These are phyloP conservation scores for Fistularia tabacaria DNA, from an alignment of 2,797 vertebrate genomes.

Conservation along the genomic window DNA sequence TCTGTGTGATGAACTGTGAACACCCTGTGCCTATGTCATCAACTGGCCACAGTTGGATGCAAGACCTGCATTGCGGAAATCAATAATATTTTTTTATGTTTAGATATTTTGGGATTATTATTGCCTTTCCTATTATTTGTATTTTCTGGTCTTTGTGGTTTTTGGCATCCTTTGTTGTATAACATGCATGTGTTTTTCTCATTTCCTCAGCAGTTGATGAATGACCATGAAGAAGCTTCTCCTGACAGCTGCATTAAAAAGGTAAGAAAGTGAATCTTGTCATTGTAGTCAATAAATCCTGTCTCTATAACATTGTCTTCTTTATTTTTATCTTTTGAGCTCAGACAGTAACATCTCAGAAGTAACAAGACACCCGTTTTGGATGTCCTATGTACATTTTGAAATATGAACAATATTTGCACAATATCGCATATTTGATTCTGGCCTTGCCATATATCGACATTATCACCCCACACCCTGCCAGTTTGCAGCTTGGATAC, in stretches of 20 bases:
- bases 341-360: too few species aligned
- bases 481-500: background rate
- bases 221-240: slow-evolving; percentile 82
- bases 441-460: too few species aligned
- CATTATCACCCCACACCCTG: background rate
- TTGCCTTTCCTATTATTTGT: slow-evolving; percentile 1
- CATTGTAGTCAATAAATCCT: background rate
- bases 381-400: too few species aligned
- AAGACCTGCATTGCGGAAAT: slow-evolving; percentile 16
- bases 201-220: slow-evolving; percentile 81
- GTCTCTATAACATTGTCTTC: too few species aligned
- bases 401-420: too few species aligned
- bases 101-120: slow-evolving; percentile 8
- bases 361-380: too few species aligned
- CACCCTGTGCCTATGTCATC: slow-evolving; percentile 38
- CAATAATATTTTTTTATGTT: slow-evolving; percentile 29
- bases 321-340: too few species aligned
- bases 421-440: too few species aligned
- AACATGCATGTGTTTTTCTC: slow-evolving; percentile 27
- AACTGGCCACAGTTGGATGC: slow-evolving; percentile 23
- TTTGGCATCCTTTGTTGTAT: background rate
- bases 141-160: background rate
- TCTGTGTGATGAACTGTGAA: slow-evolving; percentile 59
- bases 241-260: slow-evolving; percentile 89
- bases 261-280: slow-evolving; percentile 72